Conservation (phyloP, 92 coral and sea anemone species). For the Meandrina meandrites region DNA sequence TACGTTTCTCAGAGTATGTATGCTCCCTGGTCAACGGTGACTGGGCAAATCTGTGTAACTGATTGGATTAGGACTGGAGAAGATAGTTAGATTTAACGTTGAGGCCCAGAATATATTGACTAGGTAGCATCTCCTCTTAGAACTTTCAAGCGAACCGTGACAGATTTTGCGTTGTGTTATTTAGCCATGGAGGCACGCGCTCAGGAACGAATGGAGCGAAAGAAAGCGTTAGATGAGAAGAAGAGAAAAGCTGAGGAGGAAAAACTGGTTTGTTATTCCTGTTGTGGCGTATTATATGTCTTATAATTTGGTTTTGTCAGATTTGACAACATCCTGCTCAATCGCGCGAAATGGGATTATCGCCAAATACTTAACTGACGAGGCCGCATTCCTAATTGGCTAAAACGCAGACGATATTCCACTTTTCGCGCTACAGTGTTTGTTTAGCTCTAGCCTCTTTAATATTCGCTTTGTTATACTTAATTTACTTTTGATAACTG, state of each 20-base stretch:
- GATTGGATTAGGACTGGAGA: neutral
- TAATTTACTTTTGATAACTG: too few relatives aligned
- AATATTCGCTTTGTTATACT: too few relatives aligned
- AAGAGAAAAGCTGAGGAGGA: conserved; percentile 91
- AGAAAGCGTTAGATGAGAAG: conserved; percentile 76
- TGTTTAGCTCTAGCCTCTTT: too few relatives aligned
- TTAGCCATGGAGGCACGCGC: conserved; percentile 99
- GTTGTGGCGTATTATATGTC: too few relatives aligned
- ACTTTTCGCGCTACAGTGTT: too few relatives aligned
- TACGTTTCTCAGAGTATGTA: neutral
- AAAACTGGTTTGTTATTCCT: conserved; percentile 65
- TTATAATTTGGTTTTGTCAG: too few relatives aligned
- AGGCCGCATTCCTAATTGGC: too few relatives aligned
- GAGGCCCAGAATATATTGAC: neutral
- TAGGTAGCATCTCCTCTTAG: neutral
- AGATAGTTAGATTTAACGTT: neutral
- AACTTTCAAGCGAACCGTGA: neutral
- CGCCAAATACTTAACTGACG: too few relatives aligned
- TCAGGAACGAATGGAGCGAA: conserved; percentile 75
- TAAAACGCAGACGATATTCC: too few relatives aligned
- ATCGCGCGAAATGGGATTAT: too few relatives aligned
- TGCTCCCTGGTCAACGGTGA: neutral
- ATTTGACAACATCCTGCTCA: too few relatives aligned
- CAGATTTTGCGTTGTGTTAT: neutral
- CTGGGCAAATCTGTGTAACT: neutral